Percentiles rank a stretch among this genome's conserved stretches.
These are phyloP conservation scores for Xylota segnis DNA, from an alignment of 2,888 invertebrate genomes.

Conservation along the genomic window DNA sequence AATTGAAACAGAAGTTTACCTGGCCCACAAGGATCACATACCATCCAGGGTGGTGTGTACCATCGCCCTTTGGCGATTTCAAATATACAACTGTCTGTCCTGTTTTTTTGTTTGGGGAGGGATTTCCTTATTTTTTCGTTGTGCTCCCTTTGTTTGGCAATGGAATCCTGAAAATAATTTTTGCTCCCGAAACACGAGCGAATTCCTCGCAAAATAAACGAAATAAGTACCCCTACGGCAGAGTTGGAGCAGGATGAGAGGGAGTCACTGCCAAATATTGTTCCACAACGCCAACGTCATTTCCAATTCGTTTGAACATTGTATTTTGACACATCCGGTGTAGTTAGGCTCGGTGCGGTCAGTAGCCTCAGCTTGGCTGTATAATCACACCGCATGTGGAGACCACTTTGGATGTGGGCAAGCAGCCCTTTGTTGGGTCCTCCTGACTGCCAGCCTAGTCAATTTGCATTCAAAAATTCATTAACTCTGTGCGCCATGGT, in stretches of 20 bases:
- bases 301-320: constrained; percentile 13
- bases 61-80: neutral
- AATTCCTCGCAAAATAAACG: neutral
- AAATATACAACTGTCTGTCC: constrained; percentile 6
- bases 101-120: neutral
- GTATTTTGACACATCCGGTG: constrained; percentile 22
- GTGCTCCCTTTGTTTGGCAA: neutral
- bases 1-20: constrained; percentile 35
- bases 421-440: neutral
- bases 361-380: constrained; percentile 12
- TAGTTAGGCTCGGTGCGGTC: neutral
- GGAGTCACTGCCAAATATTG: neutral
- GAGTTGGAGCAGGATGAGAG: neutral
- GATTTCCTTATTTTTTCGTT: too few relatives aligned
- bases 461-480: constrained; percentile 30
- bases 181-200: neutral
- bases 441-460: neutral
- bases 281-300: constrained; percentile 3
- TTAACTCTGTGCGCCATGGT: neutral
- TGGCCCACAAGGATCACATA: constrained; percentile 9
- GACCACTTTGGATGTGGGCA: neutral
- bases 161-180: constrained; percentile 5
- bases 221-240: constrained; percentile 8
- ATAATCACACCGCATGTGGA: neutral
- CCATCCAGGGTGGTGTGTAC: neutral